Evolutionary conservation across 2,113 vertebrate species (phyloP), one percentile per base, ranked within the genome.

Genomic region (Alectura lathami): DNA sequence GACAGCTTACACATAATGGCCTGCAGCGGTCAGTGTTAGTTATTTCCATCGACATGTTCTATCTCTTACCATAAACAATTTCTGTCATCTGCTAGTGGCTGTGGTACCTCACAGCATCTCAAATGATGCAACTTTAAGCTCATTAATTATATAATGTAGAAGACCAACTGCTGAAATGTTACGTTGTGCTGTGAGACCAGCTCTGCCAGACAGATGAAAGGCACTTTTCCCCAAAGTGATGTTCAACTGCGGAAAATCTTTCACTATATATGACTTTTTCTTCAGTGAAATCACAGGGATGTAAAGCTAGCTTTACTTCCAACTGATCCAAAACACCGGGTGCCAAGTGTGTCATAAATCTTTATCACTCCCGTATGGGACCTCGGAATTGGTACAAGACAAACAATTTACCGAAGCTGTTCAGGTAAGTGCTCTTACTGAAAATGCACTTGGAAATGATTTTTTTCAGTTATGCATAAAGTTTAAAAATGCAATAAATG

Each of bases 241-340:
- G 9, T 9, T 22, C 5, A 86, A 59, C 3, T 29, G 7, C 0
- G 48, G 42, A 86, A 64, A 30, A 63, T 4, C 47, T 53, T 73
- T 64, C 26, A 29, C 50, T 0, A 0, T 5, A 5, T 66, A 53
- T 36, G 30, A 22, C 30, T 5, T 89, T 51, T 48, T 20, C 22
- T 3, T 34, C 66, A 27, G 15, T 5, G 26, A 47, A 13, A 62
- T 26, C 66, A 45, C 77, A 72, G 36, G 50, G 43, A 43, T 26
- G 34, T 32, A 11, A 20, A 36, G 43, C n/a, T 63, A 50, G 51
- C 6, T 73, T 89, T 14, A 8, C 21, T 47, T 48, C 50, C 5
- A 13, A 76, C 42, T 8, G 48, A 80, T 59, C 54, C 68, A 47
- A 89, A 26, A 30, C 2, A 3, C 1, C n/a, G 30, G n/a, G 9